Conservation (phyloP, 2,797 vertebrate genomes). For the Falco naumanni region DNA sequence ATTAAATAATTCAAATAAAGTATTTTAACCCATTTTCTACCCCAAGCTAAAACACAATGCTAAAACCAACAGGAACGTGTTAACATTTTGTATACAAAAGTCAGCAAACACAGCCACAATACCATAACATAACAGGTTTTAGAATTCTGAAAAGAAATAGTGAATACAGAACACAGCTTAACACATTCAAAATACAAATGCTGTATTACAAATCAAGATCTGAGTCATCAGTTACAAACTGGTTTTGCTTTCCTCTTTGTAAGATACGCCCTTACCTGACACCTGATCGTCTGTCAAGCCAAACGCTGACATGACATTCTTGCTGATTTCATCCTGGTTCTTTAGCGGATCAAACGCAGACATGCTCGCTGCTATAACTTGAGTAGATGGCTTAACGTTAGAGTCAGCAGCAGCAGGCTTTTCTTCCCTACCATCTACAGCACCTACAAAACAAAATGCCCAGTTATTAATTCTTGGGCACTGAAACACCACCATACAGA, state of each 20-base stretch:
- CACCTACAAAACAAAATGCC: constrained; percentile 76
- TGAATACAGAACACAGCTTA: background rate
- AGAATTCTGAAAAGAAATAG: background rate
- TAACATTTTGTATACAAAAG: background rate
- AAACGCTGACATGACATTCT: constrained; percentile 98
- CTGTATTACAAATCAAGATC: background rate
- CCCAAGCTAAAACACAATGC: background rate
- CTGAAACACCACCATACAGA: background rate
- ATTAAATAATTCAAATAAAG: background rate
- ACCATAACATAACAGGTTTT: background rate
- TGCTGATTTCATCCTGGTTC: constrained; percentile 98
- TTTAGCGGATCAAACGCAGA: constrained; percentile 98
- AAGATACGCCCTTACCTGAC: constrained; percentile 81
- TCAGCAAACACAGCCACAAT: background rate
- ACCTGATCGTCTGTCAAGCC: constrained; percentile 94
- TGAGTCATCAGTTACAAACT: background rate
- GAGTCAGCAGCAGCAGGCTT: constrained; percentile 87
- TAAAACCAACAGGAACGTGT: background rate
- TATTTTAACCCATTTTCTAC: background rate
- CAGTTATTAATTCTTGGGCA: background rate
- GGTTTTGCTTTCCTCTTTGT: background rate
- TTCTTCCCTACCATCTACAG: constrained; percentile 89
- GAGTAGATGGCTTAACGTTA: constrained; percentile 87
- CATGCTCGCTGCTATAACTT: constrained; percentile 98
- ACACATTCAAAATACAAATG: background rate